Conservation (phyloP, 2,797 vertebrate species). For the Syngnathus rostellatus region DNA sequence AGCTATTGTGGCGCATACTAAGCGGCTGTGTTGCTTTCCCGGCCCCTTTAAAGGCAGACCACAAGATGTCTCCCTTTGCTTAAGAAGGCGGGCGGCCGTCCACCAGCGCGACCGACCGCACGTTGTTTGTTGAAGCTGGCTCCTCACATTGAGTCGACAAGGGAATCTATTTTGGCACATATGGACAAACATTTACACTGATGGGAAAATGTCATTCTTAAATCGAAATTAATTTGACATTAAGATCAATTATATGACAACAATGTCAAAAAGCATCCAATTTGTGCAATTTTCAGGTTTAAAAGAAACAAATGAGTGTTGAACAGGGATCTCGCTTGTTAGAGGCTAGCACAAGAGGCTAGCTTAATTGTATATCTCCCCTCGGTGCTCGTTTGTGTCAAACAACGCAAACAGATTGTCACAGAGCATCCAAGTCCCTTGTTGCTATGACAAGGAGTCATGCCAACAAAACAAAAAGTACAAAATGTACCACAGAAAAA, state of each 20-base stretch:
- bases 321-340: too few relatives aligned
- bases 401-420: neutral
- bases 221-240: too few relatives aligned
- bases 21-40: slow-evolving; percentile 30
- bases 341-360: too few relatives aligned
- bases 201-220: too few relatives aligned
- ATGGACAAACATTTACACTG: too few relatives aligned
- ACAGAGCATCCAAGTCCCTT: neutral
- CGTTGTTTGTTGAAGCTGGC: slow-evolving; percentile 10
- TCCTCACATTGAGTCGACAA: slow-evolving; percentile 10
- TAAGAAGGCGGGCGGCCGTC: slow-evolving; percentile 49
- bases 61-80: slow-evolving; percentile 71
- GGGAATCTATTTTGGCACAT: neutral
- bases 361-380: too few relatives aligned
- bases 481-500: neutral
- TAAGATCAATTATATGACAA: too few relatives aligned
- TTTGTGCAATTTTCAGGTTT: too few relatives aligned
- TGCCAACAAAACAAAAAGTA: neutral
- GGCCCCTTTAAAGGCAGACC: slow-evolving; percentile 50
- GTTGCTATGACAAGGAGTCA: neutral
- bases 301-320: too few relatives aligned
- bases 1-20: slow-evolving; percentile 37
- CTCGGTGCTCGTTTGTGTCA: too few relatives aligned
- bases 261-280: too few relatives aligned
- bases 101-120: slow-evolving; percentile 18